Percentiles rank a stretch among this genome's conserved stretches.
Evolutionary conservation across 92 coral and sea anemone species (phyloP).

Genomic region (Palythoa heliodiscus): DNA sequence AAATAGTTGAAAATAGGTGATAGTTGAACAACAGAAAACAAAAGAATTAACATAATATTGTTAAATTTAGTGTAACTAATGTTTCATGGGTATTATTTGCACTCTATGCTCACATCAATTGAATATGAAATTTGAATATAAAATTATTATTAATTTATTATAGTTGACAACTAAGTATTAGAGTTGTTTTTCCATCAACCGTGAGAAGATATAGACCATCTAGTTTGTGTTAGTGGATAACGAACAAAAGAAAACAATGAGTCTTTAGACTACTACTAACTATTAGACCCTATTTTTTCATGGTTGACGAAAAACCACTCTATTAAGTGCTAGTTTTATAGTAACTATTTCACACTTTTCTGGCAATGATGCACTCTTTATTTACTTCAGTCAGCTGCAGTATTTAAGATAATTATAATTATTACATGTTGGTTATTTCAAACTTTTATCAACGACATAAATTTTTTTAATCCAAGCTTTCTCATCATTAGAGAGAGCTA

Average conservation of each 20-base stretch:
- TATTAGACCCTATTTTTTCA: slow-evolving; percentile 5
- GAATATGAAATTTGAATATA: slow-evolving; percentile 9
- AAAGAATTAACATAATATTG: not conserved
- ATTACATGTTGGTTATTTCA: slow-evolving; percentile 13
- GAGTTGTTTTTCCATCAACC: slow-evolving; percentile 13
- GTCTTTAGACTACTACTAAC: slow-evolving; percentile 7
- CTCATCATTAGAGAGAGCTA: slow-evolving; percentile 13
- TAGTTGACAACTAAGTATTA: slow-evolving; percentile 8
- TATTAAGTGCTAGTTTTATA: slow-evolving; percentile 10
- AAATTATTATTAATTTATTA: slow-evolving; percentile 3
- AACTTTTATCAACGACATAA: slow-evolving; percentile 5
- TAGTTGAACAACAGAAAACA: not conserved
- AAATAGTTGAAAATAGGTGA: slow-evolving; percentile 11
- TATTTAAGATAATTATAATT: slow-evolving; percentile 5
- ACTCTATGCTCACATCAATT: slow-evolving; percentile 9
- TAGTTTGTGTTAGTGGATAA: slow-evolving; percentile 2
- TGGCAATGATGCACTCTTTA: slow-evolving; percentile 15
- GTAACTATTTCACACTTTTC: slow-evolving; percentile 14
- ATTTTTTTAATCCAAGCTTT: slow-evolving; percentile 10
- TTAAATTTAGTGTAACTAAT: slow-evolving; percentile 7
- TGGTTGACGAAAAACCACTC: slow-evolving; percentile 10
- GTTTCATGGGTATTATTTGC: slow-evolving; percentile 3
- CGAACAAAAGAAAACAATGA: not conserved
- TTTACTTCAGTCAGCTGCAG: slow-evolving; percentile 13
- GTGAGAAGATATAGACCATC: slow-evolving; percentile 10